Evolutionary conservation across 1,140 invertebrate species (phyloP), one percentile per base, ranked within the genome.

Genomic region (Brachionus plicatilis): DNA sequence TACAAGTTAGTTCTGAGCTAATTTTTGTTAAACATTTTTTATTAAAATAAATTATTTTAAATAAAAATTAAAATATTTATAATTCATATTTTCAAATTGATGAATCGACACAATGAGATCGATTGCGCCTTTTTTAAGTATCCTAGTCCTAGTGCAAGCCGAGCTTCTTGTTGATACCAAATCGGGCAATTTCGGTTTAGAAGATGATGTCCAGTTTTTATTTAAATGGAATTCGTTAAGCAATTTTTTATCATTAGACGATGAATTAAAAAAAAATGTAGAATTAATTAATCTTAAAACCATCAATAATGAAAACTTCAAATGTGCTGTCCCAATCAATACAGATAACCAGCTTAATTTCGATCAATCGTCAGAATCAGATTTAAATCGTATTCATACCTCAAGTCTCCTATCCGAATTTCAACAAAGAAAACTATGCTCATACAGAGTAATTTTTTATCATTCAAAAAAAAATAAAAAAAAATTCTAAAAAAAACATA

Each of bases 131-230:
- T 60, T 60, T 60, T 60, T 60, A 60, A 20, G 53, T 60, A 60
- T 60, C 9, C 3, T 60, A 60, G 53, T 9, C 8, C 17, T 60
- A 3, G 53, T 60, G 53, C n/a, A 60, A 60, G 17, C n/a, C 20
- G 53, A 60, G 9, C 53, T 60, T 60, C 17, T 60, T 9, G 20
- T 60, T 24, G 53, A 60, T 27, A 60, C 53, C n/a, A 60, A 60
- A 60, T 60, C 53, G 53, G 4, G n/a, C n/a, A 60, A 60, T 60
- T 7, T 60, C 6, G 76, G 76, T n/a, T 29, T 82, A 20, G 79
- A 82, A 41, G 79, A 82, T 82, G 79, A 82, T 82, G n/a, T 82
- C 8, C 79, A 82, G 20, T 82, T 82, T 82, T 43, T 68, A 14
- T 65, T 82, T 12, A 82, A 65, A 4, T 82, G 79, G 79, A 41